phyloP scores from a whole-genome alignment of 2,113 vertebrate genomes.

The Parus major region DNA sequence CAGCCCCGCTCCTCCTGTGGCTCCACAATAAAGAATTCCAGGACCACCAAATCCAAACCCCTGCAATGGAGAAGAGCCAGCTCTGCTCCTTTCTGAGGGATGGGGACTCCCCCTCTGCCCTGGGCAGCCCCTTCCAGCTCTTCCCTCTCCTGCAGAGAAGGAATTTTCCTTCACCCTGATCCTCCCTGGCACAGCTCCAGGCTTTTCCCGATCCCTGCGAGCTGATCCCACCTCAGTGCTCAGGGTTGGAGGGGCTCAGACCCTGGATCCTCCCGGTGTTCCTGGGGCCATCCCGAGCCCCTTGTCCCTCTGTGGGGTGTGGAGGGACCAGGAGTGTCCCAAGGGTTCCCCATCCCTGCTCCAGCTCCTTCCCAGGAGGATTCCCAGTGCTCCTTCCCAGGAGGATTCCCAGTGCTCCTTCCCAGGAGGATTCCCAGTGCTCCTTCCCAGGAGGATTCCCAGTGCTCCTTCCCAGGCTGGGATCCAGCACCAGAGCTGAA shows the following conservation, averaged over 20 bases:
- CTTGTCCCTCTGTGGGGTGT: neutral
- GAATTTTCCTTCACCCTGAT: fast-evolving
- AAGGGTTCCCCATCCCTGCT: neutral
- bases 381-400: neutral
- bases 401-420: neutral
- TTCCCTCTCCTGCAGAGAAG: neutral
- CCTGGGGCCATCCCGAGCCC: neutral
- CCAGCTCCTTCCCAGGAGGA: neutral
- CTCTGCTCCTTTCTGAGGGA: neutral
- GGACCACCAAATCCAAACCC: fast-evolving
- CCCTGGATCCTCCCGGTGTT: neutral
- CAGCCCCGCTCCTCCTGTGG: neutral
- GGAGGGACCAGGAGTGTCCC: neutral
- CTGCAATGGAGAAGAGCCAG: fast-evolving
- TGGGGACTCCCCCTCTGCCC: neutral
- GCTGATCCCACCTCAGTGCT: neutral
- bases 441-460: neutral
- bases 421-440: neutral
- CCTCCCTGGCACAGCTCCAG: neutral
- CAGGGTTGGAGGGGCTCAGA: neutral
- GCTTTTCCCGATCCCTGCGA: neutral
- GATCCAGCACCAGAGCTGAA: neutral
- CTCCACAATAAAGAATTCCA: fast-evolving
- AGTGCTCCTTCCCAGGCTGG: neutral
- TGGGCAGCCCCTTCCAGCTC: neutral